A percentile compares a stretch with the other conserved stretches of the same genome.
Evolutionary conservation across 2,797 vertebrate species (phyloP).

Genomic region (Spinus olivaceus): DNA sequence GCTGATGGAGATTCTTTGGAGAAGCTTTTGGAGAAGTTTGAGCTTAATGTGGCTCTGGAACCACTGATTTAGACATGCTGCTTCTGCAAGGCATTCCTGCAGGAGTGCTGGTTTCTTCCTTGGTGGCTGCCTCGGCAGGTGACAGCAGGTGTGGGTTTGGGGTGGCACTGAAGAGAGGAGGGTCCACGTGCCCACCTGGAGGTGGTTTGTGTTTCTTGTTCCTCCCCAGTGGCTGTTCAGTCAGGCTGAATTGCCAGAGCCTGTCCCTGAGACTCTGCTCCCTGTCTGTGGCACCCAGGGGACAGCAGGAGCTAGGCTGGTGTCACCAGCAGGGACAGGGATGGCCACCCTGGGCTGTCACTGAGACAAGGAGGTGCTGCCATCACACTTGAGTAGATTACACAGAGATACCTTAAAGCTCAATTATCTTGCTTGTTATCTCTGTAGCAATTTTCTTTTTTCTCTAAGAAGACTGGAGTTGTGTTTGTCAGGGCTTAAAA

Average conservation of each 20-base stretch:
- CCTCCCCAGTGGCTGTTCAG: neutral
- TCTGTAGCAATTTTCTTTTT: neutral
- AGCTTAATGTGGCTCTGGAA: fast-evolving
- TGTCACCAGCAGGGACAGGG: neutral
- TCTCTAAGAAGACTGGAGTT: neutral
- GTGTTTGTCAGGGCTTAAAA: neutral
- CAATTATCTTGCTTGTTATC: neutral
- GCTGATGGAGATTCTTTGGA: neutral
- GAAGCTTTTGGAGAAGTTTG: neutral
- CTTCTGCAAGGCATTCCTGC: neutral
- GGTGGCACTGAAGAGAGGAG: neutral
- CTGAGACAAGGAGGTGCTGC: neutral
- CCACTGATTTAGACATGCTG: neutral
- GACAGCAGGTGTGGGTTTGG: neutral
- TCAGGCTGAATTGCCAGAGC: neutral
- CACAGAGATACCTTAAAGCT: neutral
- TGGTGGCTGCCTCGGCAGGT: fast-evolving
- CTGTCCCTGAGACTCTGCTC: neutral
- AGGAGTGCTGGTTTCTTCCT: fast-evolving
- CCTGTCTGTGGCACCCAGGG: neutral
- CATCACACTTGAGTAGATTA: neutral
- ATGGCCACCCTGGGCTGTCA: neutral
- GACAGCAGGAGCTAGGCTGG: neutral
- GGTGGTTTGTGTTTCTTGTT: neutral
- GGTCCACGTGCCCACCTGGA: neutral